Conservation (phyloP, 2,888 invertebrate genomes). For the Caenorhabditis afra region DNA sequence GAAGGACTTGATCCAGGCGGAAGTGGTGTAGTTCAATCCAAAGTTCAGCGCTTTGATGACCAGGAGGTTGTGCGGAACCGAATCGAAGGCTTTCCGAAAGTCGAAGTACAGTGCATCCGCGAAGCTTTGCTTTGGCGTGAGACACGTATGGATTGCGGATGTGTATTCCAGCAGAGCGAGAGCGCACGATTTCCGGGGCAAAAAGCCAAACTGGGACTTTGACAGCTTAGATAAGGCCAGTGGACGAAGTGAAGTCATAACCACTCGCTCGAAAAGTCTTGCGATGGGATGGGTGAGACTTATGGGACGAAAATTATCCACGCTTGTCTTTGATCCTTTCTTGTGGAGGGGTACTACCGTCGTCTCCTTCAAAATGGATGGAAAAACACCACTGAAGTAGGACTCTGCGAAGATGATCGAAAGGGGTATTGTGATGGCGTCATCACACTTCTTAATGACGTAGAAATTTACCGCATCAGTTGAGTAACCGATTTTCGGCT, state of each 20-base stretch:
- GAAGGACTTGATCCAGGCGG: too few species aligned
- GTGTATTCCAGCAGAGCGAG: constrained; percentile 2
- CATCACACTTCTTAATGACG: constrained; percentile 3
- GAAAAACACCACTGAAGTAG: background rate
- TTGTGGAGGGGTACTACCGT: constrained; percentile 4
- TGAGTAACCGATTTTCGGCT: constrained; percentile 7
- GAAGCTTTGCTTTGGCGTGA: background rate
- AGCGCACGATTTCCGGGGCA: background rate
- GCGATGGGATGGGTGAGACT: constrained; percentile 9
- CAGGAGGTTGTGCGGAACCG: constrained; percentile 21
- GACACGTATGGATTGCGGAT: background rate
- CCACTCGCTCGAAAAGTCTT: constrained; percentile 4
- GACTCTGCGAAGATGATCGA: constrained; percentile 8
- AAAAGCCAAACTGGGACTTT: constrained; percentile 9
- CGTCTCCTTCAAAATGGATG: background rate
- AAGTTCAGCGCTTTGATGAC: background rate
- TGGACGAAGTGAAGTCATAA: background rate
- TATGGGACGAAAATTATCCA: constrained; percentile 14
- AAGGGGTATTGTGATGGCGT: constrained; percentile 17
- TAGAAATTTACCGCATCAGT: background rate
- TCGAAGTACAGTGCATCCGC: constrained; percentile 8
- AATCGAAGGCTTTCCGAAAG: constrained; percentile 20
- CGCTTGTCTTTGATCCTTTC: background rate
- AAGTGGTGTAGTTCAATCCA: too few species aligned
- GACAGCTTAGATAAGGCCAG: background rate